A percentile compares a stretch with the other conserved stretches of the same genome.
Evolutionary conservation across 2,797 vertebrate species (phyloP).

Genomic region (Nyctalus aviator): DNA sequence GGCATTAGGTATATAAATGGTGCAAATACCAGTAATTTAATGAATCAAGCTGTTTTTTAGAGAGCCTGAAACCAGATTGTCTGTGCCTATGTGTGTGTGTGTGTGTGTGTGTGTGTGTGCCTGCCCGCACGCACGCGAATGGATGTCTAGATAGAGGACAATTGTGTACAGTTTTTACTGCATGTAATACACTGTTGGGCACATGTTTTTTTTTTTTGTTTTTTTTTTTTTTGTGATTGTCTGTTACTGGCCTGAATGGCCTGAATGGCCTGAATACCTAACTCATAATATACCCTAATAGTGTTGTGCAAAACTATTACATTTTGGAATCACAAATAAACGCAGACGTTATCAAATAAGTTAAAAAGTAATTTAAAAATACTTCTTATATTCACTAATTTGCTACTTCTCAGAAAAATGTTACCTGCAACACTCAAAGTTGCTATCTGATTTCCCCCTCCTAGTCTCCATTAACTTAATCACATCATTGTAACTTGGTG

Average conservation of each 20-base stretch:
- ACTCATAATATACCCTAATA: not conserved
- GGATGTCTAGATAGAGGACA: not conserved
- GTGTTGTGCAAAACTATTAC: not conserved
- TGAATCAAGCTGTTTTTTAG: not conserved
- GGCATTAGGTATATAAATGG: not conserved
- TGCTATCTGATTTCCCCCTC: not conserved
- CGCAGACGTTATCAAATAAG: not conserved
- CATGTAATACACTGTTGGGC: accelerated
- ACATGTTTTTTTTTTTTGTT: not conserved
- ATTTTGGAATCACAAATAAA: not conserved
- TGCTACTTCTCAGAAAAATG: not conserved
- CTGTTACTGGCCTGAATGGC: no score
- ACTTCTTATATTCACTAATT: not conserved
- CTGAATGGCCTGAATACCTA: not conserved
- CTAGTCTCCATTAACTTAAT: conserved; percentile 60
- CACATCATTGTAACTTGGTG: conserved; percentile 58
- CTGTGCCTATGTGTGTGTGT: not conserved
- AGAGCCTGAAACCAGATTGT: not conserved
- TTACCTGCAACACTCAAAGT: not conserved
- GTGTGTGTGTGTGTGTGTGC: accelerated
- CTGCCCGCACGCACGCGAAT: no score
- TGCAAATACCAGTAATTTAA: not conserved
- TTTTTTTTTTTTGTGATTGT: not conserved
- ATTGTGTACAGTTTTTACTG: not conserved
- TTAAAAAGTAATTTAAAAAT: not conserved